Evolutionary conservation across 2,888 invertebrate species (phyloP), one percentile per base, ranked within the genome.

Genomic region (Drosophila quinaria): DNA sequence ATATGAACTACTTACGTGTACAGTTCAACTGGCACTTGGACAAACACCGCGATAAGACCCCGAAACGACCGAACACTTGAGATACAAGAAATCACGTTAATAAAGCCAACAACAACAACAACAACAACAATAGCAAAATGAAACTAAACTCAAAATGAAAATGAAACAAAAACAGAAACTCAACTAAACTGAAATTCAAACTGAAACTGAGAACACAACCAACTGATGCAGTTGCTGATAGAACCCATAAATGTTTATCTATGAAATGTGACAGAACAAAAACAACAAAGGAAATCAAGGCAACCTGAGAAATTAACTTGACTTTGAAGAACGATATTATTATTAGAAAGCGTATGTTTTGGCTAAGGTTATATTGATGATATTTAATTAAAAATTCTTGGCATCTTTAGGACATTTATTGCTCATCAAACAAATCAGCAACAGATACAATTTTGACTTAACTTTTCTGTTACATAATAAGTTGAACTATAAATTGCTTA

Each of bases 21-120:
- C 78, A 85, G 88, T 87, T 82, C 82, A 87, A 87, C 88, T 81
- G 79, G 69, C 88, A 88, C 80, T 82, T 85, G 90, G 90, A 89
- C 84, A 84, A 89, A 89, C 77, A 88, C 39, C 35, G 63, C 29
- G 85, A 85, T 90, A 90, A 90, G 90, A 88, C 58, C 62, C 71
- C 78, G 65, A 50, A 59, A 62, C 69, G 44, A 61, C 60, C 59
- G 56, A 74, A 55, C 87, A 85, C 85, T 85, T 83, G 83, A 85
- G 90, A 85, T 88, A 90, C 84, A 90, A 72, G 70, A 89, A 84
- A 89, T 84, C 83, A 84, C 90, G 86, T 81, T 66, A 79, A 79
- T 70, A 67, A 72, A 71, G 69, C 51, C 65, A 72, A 52, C 17
- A 62, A 41, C 19, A 62, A 35, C 44, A 22, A 22, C 22, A 72